Conservation (phyloP, 2,888 invertebrate species). For the Meiosimyza platycephala region DNA sequence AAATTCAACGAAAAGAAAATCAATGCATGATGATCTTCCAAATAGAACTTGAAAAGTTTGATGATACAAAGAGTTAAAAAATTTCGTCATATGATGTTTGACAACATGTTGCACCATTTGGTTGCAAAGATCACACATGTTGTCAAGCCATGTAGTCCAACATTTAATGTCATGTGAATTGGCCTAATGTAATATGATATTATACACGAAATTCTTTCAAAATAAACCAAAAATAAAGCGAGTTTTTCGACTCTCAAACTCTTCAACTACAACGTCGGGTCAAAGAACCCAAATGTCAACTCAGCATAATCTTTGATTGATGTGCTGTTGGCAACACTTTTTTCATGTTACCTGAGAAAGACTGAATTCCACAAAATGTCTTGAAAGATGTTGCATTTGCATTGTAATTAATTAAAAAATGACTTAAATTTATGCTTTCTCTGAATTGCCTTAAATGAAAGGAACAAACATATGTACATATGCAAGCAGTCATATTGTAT, state of each 20-base stretch:
- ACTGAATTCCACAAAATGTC: no score
- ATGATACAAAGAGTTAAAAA: no score
- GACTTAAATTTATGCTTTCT: background rate
- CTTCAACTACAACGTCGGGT: background rate
- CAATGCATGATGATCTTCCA: no score
- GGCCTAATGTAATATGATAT: conserved; percentile 14
- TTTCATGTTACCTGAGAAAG: background rate
- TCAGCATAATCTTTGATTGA: conserved; percentile 22
- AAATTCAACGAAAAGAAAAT: no score
- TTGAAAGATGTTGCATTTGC: background rate
- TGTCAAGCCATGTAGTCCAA: no score
- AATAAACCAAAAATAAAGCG: background rate
- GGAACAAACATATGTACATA: no score
- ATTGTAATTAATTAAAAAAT: conserved; percentile 7
- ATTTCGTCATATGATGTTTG: no score
- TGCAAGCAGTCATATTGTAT: no score
- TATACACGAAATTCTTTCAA: background rate
- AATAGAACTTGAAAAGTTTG: no score
- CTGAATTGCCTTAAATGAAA: background rate
- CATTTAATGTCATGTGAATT: no score
- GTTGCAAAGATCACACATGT: no score
- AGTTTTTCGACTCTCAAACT: background rate
- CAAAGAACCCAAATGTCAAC: background rate
- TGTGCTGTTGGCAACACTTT: background rate
- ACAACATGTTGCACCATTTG: no score